Evolutionary conservation across 2,797 vertebrate species (phyloP), one percentile per base, ranked within the genome.

Genomic region (Syngnathus acus): DNA sequence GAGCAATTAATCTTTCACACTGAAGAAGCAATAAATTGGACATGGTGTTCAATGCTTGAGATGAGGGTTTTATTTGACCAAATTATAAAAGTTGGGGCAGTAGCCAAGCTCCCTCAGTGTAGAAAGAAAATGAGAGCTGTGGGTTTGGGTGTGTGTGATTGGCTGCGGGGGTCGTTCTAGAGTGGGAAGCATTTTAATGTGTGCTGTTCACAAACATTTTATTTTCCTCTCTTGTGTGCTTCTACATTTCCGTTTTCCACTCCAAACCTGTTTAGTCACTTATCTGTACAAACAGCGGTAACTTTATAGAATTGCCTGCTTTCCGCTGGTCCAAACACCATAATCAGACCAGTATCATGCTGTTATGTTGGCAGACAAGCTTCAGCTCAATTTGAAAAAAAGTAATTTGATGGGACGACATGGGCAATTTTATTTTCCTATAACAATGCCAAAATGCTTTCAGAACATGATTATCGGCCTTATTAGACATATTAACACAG

Each of bases 1-100:
- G 32, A 32, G 32, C 32, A 32, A 32, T 32, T 32, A 0, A 32
- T 32, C 32, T 32, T 32, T 72, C 64, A 61, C 66, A 63, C 70
- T 67, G 68, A 76, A 75, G 73, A 63, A 73, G 73, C 77, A 69
- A 62, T 76, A 72, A 83, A 80, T 69, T 76, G 80, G 73, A 76
- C 77, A 81, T 17, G 58, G 70, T 80, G 79, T 67, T 59, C 37
- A 17, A 62, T 76, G 69, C 74, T 86, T 63, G 72, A 83, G 69
- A 79, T 71, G 76, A 86, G 78, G 68, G 66, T 66, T 72, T 68
- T 72, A 68, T 74, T 80, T 73, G 81, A 83, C 67, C 65, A 80
- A 81, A 88, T 88, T 78, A 81, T 74, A 57, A 47, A 75, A 72
- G 77, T 72, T 72, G 82, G 79, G 65, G 64, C 43, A 74, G 67